These are phyloP conservation scores for Bos taurus DNA, from an alignment of 2,113 vertebrate species.

Conservation along the genomic window ARS-UCD2.0 NC_037338.1:4521501-4522000, in stretches of 20 bases:
- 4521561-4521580: neutral
- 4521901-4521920: neutral
- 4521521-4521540: neutral
- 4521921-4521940: neutral
- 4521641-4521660: neutral
- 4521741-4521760: neutral
- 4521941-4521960: neutral
- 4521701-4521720: neutral
- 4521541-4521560: neutral
- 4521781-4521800: neutral
- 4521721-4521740: neutral
- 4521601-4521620: neutral
- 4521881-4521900: neutral
- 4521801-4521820: neutral
- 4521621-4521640: rapidly evolving
- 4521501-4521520: neutral
- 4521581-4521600: neutral
- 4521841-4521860: neutral
- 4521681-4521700: neutral
- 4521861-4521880: neutral
- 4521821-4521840: neutral
- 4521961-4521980: neutral
- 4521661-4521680: neutral
- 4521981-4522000: neutral
- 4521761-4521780: neutral